Conservation (phyloP, 2,113 vertebrate genomes). For the Lampris megalopsis region DNA sequence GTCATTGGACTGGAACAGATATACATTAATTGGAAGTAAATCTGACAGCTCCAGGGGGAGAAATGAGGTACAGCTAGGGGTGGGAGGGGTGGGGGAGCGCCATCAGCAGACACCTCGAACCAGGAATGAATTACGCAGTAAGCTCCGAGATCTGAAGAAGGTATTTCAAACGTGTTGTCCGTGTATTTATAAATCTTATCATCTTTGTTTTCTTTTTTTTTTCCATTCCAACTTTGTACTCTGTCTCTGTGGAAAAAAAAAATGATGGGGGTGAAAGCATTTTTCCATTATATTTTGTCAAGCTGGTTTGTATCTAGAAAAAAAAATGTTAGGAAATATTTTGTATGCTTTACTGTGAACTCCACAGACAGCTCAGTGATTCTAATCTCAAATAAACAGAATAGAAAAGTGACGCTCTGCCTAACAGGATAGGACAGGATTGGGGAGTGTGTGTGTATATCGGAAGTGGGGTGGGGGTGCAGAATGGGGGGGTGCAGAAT, state of each 20-base stretch:
- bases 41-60: slow-evolving; percentile 81
- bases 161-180: slow-evolving; percentile 69
- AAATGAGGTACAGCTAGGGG: slow-evolving; percentile 53
- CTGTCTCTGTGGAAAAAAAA: slow-evolving; percentile 20
- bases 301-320: not conserved
- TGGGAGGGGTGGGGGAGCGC: slow-evolving; percentile 26
- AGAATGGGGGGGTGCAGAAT: slow-evolving; percentile 20
- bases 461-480: slow-evolving; percentile 7
- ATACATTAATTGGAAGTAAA: slow-evolving; percentile 85
- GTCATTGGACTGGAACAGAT: slow-evolving; percentile 80
- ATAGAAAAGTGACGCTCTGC: slow-evolving; percentile 40
- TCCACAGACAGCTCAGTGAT: slow-evolving; percentile 46
- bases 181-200: slow-evolving; percentile 71
- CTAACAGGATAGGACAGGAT: slow-evolving; percentile 22
- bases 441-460: not conserved
- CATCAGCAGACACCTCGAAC: slow-evolving; percentile 66
- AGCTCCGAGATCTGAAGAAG: slow-evolving; percentile 54
- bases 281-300: slow-evolving; percentile 32
- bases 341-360: slow-evolving; percentile 46
- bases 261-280: slow-evolving; percentile 11
- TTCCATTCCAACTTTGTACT: slow-evolving; percentile 37
- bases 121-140: slow-evolving; percentile 65
- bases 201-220: slow-evolving; percentile 41
- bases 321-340: slow-evolving; percentile 40
- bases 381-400: slow-evolving; percentile 65